Conservation (phyloP, 2,797 vertebrate genomes). For the Chelon labrosus region DNA sequence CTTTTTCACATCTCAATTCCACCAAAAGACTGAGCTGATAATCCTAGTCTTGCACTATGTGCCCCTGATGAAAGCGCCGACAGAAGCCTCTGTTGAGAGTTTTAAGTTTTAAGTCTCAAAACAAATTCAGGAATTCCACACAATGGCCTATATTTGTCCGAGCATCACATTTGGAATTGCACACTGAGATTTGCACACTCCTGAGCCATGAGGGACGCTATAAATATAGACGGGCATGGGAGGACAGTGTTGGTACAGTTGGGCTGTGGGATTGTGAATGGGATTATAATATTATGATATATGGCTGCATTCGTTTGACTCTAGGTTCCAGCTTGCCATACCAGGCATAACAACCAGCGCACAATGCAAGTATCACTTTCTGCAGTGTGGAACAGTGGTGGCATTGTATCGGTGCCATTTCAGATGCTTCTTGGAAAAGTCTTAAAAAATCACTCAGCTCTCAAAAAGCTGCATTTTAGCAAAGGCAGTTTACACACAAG, state of each 20-base stretch:
- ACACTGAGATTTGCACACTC: conserved; percentile 63
- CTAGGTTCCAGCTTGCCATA: conserved; percentile 67
- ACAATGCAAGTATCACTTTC: conserved; percentile 63
- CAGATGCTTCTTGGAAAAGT: conserved; percentile 12
- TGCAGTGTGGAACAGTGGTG: conserved; percentile 35
- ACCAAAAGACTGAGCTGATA: conserved; percentile 13
- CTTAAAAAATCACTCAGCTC: conserved; percentile 34
- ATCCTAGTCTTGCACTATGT: not conserved
- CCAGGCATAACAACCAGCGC: conserved; percentile 66
- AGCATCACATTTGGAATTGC: conserved; percentile 62
- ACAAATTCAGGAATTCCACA: conserved; percentile 62
- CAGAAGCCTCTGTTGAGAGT: conserved; percentile 22
- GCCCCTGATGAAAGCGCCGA: conserved; percentile 13
- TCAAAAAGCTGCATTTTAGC: conserved; percentile 37
- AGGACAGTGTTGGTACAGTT: conserved; percentile 86
- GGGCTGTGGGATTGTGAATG: conserved; percentile 82
- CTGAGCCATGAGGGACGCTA: conserved; percentile 73
- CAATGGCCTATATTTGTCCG: conserved; percentile 57
- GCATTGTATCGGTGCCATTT: conserved; percentile 28
- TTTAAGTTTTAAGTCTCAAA: conserved; percentile 25
- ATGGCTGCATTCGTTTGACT: conserved; percentile 76
- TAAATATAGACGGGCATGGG: conserved; percentile 81
- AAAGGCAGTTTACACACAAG: conserved; percentile 32
- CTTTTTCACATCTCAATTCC: conserved; percentile 28
- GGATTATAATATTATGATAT: conserved; percentile 88